Evolutionary conservation across 2,888 invertebrate species (phyloP).

Genomic region (Volucella inflata): DNA sequence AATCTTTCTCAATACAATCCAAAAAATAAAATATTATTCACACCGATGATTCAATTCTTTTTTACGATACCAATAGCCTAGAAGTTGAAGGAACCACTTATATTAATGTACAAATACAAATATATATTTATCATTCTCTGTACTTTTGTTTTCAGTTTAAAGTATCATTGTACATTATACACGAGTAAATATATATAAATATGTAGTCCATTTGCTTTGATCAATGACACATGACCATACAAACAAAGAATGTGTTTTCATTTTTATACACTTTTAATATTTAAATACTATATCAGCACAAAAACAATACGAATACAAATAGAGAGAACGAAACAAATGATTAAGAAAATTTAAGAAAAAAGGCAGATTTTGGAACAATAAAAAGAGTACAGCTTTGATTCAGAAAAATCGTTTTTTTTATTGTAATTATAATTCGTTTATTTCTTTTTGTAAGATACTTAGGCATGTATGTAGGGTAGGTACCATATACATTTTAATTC

Average conservation of each 20-base stretch:
- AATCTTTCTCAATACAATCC: background rate
- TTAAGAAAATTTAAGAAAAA: background rate
- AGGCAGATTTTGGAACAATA: too few relatives aligned
- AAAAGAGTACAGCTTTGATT: too few relatives aligned
- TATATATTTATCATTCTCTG: background rate
- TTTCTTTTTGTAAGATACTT: too few relatives aligned
- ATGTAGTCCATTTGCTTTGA: slow-evolving; percentile 8
- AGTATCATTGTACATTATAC: too few relatives aligned
- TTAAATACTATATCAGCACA: background rate
- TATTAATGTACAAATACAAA: background rate
- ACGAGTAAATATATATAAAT: too few relatives aligned
- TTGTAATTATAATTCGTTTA: too few relatives aligned
- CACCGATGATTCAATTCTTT: slow-evolving; percentile 19
- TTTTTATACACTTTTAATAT: background rate
- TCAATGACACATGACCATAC: background rate
- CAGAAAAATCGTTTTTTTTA: too few relatives aligned
- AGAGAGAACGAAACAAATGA: slow-evolving; percentile 3
- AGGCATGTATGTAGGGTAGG: too few relatives aligned
- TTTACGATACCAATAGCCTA: slow-evolving; percentile 33
- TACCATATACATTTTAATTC: too few relatives aligned
- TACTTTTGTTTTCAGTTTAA: slow-evolving; percentile 9
- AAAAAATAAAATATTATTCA: background rate
- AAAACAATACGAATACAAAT: background rate
- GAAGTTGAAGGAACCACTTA: slow-evolving; percentile 39
- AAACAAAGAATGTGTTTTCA: background rate